Evolutionary conservation across 1,140 invertebrate genomes (phyloP).

Genomic region (Sinella curviseta): DNA sequence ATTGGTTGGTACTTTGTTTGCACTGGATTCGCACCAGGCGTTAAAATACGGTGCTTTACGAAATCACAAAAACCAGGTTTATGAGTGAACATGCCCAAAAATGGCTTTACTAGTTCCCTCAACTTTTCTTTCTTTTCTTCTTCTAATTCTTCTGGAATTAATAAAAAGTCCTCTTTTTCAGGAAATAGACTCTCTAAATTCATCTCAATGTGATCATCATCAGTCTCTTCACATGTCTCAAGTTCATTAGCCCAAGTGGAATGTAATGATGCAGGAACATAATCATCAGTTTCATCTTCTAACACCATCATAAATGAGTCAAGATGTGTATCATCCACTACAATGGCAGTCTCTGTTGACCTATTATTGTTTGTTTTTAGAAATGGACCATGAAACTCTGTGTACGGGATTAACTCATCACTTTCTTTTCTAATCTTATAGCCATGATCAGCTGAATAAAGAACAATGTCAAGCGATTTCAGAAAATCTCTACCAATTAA

Average conservation of each 20-base stretch:
- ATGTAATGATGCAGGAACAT: neutral
- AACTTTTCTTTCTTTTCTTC: neutral
- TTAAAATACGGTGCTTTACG: too few species aligned
- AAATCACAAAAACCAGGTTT: neutral
- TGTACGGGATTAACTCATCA: too few species aligned
- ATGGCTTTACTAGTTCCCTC: neutral
- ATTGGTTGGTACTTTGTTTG: conserved; percentile 13
- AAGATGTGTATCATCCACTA: neutral
- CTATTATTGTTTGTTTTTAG: neutral
- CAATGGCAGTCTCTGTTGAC: neutral
- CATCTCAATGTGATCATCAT: neutral
- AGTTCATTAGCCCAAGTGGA: neutral
- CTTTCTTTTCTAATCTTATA: neutral
- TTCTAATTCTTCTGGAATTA: neutral
- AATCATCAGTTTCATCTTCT: neutral
- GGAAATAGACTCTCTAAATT: neutral
- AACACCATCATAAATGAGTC: neutral
- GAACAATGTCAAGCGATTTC: neutral
- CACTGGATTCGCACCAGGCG: conserved; percentile 19
- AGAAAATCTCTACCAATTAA: neutral
- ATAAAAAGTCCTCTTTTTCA: neutral
- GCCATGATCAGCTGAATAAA: neutral
- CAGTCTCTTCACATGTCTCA: neutral
- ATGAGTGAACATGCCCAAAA: conserved; percentile 33
- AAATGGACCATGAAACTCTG: neutral